Evolutionary conservation across 2,113 vertebrate species (phyloP), one percentile per base, ranked within the genome.

Genomic region (Eubucco bourcierii): DNA sequence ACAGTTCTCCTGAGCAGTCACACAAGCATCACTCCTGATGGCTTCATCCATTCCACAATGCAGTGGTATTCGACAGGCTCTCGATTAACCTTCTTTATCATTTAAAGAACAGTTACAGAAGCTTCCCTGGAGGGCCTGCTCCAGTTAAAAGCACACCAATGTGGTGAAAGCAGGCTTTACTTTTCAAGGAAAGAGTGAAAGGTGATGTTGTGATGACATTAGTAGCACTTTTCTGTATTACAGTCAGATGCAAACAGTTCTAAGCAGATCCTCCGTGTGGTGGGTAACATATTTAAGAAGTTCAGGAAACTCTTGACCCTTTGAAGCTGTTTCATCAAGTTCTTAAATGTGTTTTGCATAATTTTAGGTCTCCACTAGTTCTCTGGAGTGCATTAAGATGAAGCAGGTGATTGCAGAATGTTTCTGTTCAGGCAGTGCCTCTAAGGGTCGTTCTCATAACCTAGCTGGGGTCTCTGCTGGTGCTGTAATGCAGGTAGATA

Each of bases 401-500:
- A 44, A 91, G 82, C 71, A 94, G 85, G 67, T 65, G 92, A 12
- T 23, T 68, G 77, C 24, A 37, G 65, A n/a, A 37, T 4, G 59
- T 7, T 79, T 73, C 59, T 76, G 64, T 24, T 33, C 60, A 12
- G 55, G n/a, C 0, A 2, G 6, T 66, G 23, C 78, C 59, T 71
- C 15, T 5, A 20, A 41, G 44, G 66, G 15, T 52, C 18, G 1
- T 5, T 70, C 47, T 47, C 33, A 4, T 18, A 1, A 17, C 15
- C 29, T 5, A 1, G 44, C 12, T 4, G 0, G 14, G 28, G 6
- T 44, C 80, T 28, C 28, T 34, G 83, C 68, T 29, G 55, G 15
- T 47, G 3, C 46, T 2, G 0, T 20, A 4, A 6, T 1, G 3
- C 58, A 8, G 66, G 61, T 15, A 6, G 78, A 2, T 14, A 3